Conservation (phyloP, 2,797 vertebrate genomes). For the Sebastolobus alascanus region DNA sequence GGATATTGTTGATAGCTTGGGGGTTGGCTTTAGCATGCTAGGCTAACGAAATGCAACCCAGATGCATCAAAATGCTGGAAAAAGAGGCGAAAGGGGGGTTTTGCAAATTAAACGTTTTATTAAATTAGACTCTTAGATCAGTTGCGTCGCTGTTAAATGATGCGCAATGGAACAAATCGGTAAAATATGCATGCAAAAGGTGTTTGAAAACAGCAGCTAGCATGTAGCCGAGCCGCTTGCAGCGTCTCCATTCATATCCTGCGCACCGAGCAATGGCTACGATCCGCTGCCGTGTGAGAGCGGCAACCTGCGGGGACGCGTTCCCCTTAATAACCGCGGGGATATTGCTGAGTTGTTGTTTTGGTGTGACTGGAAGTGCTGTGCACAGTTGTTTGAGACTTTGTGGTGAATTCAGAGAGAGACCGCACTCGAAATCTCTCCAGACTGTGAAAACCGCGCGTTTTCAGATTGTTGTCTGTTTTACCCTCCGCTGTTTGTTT, state of each 20-base stretch:
- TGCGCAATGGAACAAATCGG: neutral
- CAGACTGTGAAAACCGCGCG: constrained; percentile 76
- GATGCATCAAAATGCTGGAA: constrained; percentile 62
- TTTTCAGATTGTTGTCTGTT: constrained; percentile 80
- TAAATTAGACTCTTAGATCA: neutral
- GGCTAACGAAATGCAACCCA: constrained; percentile 80
- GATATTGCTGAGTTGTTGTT: neutral
- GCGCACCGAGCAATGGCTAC: constrained; percentile 79
- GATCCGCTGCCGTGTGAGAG: constrained; percentile 58
- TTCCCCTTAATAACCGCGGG: neutral
- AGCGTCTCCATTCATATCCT: constrained; percentile 84
- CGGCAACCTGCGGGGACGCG: constrained; percentile 24
- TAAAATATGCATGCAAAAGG: constrained; percentile 51
- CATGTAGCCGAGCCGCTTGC: constrained; percentile 74
- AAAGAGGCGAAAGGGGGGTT: constrained; percentile 20
- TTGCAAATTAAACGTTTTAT: constrained; percentile 17
- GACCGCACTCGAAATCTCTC: constrained; percentile 22
- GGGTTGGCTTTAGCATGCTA: constrained; percentile 80
- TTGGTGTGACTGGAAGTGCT: neutral
- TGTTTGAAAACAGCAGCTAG: constrained; percentile 74
- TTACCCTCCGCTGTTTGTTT: constrained; percentile 44
- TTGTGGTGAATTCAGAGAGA: constrained; percentile 5
- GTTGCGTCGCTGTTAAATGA: neutral
- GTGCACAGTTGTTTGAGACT: no score
- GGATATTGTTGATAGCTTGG: constrained; percentile 86